Evolutionary conservation across 2,113 vertebrate species (phyloP).

Genomic region (Periophthalmodon schlosseri): DNA sequence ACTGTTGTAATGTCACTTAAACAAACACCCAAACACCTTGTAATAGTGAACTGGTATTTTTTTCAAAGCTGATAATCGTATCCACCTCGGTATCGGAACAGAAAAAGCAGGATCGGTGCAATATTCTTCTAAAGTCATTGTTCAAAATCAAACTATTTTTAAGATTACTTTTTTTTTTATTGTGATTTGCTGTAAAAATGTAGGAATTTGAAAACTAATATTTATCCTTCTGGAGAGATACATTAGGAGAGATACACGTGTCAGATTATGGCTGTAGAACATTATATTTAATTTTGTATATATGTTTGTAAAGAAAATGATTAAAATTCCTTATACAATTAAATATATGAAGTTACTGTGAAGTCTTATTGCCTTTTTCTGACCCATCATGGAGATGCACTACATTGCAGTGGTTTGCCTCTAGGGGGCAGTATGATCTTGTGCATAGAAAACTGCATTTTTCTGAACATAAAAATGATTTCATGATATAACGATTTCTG

Average conservation of each 20-base stretch:
- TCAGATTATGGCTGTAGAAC: too few relatives aligned
- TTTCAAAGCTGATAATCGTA: too few relatives aligned
- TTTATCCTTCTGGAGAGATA: neutral
- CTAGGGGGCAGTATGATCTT: constrained; percentile 51
- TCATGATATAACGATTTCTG: neutral
- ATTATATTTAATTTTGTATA: neutral
- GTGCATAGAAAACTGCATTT: neutral
- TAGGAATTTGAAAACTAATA: neutral
- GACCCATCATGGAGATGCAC: neutral
- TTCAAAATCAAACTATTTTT: too few relatives aligned
- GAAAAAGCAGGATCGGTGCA: too few relatives aligned
- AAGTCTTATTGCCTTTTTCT: neutral
- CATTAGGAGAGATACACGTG: too few relatives aligned
- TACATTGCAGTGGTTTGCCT: constrained; percentile 17
- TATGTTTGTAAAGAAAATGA: neutral
- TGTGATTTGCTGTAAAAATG: neutral
- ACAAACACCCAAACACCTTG: too few relatives aligned
- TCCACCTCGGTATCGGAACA: too few relatives aligned
- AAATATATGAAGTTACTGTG: neutral
- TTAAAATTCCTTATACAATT: neutral
- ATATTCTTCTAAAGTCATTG: too few relatives aligned
- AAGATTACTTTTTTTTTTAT: too few relatives aligned
- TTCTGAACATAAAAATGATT: too few relatives aligned
- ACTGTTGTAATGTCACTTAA: too few relatives aligned
- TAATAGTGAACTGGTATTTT: too few relatives aligned